Percentiles rank a stretch among this genome's conserved stretches.
Conservation (phyloP, 2,113 vertebrate genomes). For the Oxygymnocypris stewartii region DNA sequence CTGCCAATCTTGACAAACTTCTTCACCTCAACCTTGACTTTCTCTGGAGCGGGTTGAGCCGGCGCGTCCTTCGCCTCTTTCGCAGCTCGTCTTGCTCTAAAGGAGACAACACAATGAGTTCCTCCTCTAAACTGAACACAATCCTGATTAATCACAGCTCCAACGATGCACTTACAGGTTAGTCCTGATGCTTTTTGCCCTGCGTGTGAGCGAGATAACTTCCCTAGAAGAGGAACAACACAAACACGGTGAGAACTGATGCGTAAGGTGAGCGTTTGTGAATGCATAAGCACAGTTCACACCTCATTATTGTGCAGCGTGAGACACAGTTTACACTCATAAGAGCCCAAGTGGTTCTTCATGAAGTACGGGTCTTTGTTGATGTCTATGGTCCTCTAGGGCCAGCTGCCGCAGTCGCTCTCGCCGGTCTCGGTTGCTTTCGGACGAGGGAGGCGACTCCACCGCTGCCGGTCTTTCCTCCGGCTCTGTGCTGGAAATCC, state of each 20-base stretch:
- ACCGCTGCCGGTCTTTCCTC: conserved; percentile 95
- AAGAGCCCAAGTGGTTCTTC: conserved; percentile 98
- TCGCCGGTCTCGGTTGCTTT: conserved; percentile 92
- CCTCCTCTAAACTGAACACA: not conserved
- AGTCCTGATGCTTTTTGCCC: conserved; percentile 98
- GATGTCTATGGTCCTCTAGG: conserved; percentile 95
- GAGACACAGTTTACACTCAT: conserved; percentile 96
- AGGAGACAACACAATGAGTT: not conserved
- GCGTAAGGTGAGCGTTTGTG: not conserved
- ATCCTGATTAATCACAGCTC: not conserved
- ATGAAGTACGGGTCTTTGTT: conserved; percentile 99
- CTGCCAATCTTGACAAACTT: conserved; percentile 99
- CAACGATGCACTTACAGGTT: conserved; percentile 85
- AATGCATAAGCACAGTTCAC: not conserved
- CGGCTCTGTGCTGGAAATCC: conserved; percentile 97
- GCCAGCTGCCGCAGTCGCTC: conserved; percentile 93
- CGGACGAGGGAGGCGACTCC: conserved; percentile 93
- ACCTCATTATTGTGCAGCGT: conserved; percentile 99
- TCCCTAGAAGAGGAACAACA: conserved; percentile 75
- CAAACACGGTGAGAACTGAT: not conserved
- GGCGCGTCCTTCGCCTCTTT: conserved; percentile 98
- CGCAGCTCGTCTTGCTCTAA: conserved; percentile 86
- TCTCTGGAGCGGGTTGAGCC: conserved; percentile 94
- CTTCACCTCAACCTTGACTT: conserved; percentile 97
- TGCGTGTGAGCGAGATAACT: conserved; percentile 98